Evolutionary conservation across 2,888 invertebrate genomes (phyloP).

Genomic region (Leptinotarsa juncta): DNA sequence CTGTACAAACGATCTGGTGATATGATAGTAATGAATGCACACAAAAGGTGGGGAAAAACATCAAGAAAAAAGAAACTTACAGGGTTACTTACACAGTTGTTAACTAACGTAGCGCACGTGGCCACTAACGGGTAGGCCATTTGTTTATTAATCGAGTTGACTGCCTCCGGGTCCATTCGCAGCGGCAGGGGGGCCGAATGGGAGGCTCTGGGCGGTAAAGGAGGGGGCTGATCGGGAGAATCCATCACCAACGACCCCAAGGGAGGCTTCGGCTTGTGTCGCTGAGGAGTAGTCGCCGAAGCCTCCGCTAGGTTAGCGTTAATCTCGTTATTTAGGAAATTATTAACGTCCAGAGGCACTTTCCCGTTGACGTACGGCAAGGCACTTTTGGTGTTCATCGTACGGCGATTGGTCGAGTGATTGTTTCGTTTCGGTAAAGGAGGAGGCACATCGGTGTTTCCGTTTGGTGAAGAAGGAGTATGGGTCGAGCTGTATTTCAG

Average conservation of each 20-base stretch:
- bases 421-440: slow-evolving; percentile 69
- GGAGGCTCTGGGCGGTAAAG: slow-evolving; percentile 71
- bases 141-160: slow-evolving; percentile 74
- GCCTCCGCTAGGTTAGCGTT: slow-evolving; percentile 52
- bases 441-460: slow-evolving; percentile 65
- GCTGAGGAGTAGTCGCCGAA: slow-evolving; percentile 17
- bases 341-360: slow-evolving; percentile 51
- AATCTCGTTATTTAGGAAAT: slow-evolving; percentile 56
- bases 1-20: slow-evolving; percentile 40
- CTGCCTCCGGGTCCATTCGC: slow-evolving; percentile 63
- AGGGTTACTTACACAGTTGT: slow-evolving; percentile 67
- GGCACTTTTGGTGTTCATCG: slow-evolving; percentile 44
- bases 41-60: slow-evolving; percentile 18
- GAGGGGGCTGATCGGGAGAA: slow-evolving; percentile 65
- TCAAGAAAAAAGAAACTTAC: slow-evolving; percentile 31
- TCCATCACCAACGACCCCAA: slow-evolving; percentile 54
- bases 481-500: slow-evolving; percentile 44
- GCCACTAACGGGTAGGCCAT: slow-evolving; percentile 75
- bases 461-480: slow-evolving; percentile 49
- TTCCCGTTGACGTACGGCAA: slow-evolving; percentile 56
- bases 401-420: slow-evolving; percentile 25
- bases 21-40: slow-evolving; percentile 15
- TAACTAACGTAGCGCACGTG: slow-evolving; percentile 66
- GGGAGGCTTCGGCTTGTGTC: slow-evolving; percentile 26
- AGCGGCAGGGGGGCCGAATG: slow-evolving; percentile 55